Conservation (phyloP, 2,888 invertebrate genomes). For the Euplexia lucipara region DNA sequence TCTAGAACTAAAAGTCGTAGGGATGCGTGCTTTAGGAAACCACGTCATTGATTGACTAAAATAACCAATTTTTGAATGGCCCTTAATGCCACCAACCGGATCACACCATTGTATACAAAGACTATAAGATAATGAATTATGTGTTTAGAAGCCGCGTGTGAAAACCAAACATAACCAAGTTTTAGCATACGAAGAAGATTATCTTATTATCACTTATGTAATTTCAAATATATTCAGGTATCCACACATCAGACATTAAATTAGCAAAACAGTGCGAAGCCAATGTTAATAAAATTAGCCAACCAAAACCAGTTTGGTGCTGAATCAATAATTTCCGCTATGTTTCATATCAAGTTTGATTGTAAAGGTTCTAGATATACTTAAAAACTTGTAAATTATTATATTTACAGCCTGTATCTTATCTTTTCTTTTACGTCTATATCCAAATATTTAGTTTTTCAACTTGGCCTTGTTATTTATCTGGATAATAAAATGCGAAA, state of each 20-base stretch:
- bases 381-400: slow-evolving; percentile 10
- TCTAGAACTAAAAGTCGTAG: too few species aligned
- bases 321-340: slow-evolving; percentile 11
- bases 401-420: slow-evolving; percentile 28
- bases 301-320: slow-evolving; percentile 43
- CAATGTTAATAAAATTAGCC: slow-evolving; percentile 21
- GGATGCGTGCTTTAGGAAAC: too few species aligned
- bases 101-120: slow-evolving; percentile 8
- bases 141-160: slow-evolving; percentile 41
- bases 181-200: slow-evolving; percentile 27
- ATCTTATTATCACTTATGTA: slow-evolving; percentile 33
- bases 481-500: slow-evolving; percentile 32
- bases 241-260: slow-evolving; percentile 23
- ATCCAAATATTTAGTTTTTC: slow-evolving; percentile 22
- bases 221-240: slow-evolving; percentile 18
- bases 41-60: too few species aligned
- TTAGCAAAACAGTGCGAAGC: slow-evolving; percentile 46
- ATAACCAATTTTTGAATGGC: too few species aligned
- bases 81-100: slow-evolving; percentile 6
- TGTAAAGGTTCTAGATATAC: slow-evolving; percentile 2
- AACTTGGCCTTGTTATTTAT: slow-evolving; percentile 26
- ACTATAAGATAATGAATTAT: slow-evolving; percentile 29
- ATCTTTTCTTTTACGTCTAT: slow-evolving; percentile 24
- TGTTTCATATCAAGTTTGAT: slow-evolving; percentile 2
- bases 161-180: slow-evolving; percentile 57